A percentile compares a stretch with the other conserved stretches of the same genome.
Evolutionary conservation across 2,113 vertebrate species (phyloP).

Genomic region (Corvus moneduloides): DNA sequence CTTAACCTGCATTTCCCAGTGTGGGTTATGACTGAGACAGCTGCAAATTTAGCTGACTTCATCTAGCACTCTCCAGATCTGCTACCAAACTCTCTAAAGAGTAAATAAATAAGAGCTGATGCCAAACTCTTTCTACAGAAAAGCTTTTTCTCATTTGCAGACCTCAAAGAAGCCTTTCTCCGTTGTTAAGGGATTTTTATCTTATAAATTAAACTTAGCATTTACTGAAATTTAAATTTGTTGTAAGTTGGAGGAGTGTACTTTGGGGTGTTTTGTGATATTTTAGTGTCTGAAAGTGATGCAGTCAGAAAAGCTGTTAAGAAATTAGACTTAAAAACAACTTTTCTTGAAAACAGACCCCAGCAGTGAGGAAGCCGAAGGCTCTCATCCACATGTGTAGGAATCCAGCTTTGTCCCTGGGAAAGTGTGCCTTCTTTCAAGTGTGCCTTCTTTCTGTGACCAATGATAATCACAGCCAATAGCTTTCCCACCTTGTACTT

Average conservation of each 20-base stretch:
- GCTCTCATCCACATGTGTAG: neutral
- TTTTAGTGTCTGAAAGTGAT: neutral
- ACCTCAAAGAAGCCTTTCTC: neutral
- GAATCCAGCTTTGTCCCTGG: neutral
- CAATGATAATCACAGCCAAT: rapidly evolving
- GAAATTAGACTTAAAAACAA: conserved; percentile 8
- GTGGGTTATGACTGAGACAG: neutral
- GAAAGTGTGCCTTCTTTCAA: neutral
- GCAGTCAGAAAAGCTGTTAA: conserved; percentile 6
- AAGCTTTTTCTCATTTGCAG: neutral
- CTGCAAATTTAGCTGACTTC: neutral
- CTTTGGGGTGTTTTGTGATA: neutral
- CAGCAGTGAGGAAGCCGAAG: neutral
- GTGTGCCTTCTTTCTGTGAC: neutral
- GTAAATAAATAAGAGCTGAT: neutral
- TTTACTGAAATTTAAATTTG: neutral
- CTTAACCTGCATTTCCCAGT: neutral
- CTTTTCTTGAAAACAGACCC: neutral
- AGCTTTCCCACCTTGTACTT: neutral
- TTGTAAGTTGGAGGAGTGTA: neutral
- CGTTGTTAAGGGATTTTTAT: neutral
- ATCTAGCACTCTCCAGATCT: neutral
- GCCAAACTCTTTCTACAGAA: neutral
- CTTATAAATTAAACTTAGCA: neutral
- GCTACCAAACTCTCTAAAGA: neutral